phyloP scores from a whole-genome alignment of 2,113 vertebrate genomes.

The Dasypus novemcinctus region DNA sequence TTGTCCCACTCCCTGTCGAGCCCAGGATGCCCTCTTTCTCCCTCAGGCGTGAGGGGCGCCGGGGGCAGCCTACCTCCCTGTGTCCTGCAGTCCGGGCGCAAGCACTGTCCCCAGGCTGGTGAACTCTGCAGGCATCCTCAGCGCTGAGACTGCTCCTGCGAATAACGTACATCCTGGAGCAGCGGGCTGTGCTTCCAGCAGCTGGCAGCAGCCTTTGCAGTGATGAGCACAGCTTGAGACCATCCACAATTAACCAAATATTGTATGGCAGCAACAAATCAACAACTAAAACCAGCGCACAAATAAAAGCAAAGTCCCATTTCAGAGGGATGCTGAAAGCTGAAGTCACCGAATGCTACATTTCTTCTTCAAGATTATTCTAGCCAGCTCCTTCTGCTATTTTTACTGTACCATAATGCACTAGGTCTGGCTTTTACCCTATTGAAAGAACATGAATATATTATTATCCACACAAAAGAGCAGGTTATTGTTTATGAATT shows the following conservation, averaged over 20 bases:
- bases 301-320: slow-evolving; percentile 80
- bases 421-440: slow-evolving; percentile 95
- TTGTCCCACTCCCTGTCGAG: neutral
- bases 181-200: slow-evolving; percentile 81
- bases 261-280: slow-evolving; percentile 79
- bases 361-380: slow-evolving; percentile 82
- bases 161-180: slow-evolving; percentile 79
- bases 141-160: slow-evolving; percentile 77
- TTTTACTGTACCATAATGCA: slow-evolving; percentile 91
- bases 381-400: slow-evolving; percentile 92
- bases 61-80: slow-evolving; percentile 74
- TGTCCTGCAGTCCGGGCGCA: slow-evolving; percentile 64
- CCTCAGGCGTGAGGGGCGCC: neutral
- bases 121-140: slow-evolving; percentile 74
- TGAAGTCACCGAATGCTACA: slow-evolving; percentile 78
- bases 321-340: slow-evolving; percentile 81
- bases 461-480: slow-evolving; percentile 98
- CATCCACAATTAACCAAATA: slow-evolving; percentile 84
- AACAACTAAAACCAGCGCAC: slow-evolving; percentile 70
- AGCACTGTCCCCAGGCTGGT: slow-evolving; percentile 61
- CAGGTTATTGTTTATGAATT: slow-evolving; percentile 99
- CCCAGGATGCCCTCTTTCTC: neutral
- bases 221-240: slow-evolving; percentile 87
- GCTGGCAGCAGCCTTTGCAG: slow-evolving; percentile 79
- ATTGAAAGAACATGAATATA: slow-evolving; percentile 97